These are phyloP conservation scores for Drosophila austrosaltans DNA, from an alignment of 2,888 invertebrate species.

Conservation along the genomic window DNA sequence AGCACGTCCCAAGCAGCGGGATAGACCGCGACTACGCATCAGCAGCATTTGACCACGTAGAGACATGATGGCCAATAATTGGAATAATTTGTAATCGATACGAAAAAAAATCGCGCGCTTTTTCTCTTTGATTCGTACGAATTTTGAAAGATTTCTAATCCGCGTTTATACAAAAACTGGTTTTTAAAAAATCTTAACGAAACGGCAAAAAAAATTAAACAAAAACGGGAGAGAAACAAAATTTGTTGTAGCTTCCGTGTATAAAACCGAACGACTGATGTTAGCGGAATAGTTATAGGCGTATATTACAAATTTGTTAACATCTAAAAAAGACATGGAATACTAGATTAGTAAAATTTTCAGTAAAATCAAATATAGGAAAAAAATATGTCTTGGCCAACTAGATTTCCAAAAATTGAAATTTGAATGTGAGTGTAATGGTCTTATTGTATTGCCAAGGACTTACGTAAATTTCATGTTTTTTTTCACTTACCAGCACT, in stretches of 20 bases:
- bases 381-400: no score
- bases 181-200: slow-evolving; percentile 8
- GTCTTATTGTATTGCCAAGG: no score
- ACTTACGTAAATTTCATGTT: no score
- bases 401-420: no score
- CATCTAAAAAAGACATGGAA: slow-evolving; percentile 9
- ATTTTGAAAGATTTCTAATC: background rate
- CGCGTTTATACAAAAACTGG: slow-evolving; percentile 16
- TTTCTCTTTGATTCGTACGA: background rate
- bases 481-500: no score
- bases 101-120: background rate
- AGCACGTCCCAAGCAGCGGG: background rate
- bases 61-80: slow-evolving; percentile 5
- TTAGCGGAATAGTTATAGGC: background rate
- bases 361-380: no score
- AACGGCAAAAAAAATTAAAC: slow-evolving; percentile 4
- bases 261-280: slow-evolving; percentile 34
- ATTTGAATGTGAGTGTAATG: no score
- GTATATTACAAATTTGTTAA: background rate
- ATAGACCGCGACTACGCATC: slow-evolving; percentile 25
- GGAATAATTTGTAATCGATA: background rate
- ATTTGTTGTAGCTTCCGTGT: slow-evolving; percentile 12
- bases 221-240: slow-evolving; percentile 1
- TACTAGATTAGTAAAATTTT: background rate
- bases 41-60: slow-evolving; percentile 45